These are phyloP conservation scores for Temnothorax longispinosus DNA, from an alignment of 1,140 invertebrate genomes.

Conservation along the genomic window DNA sequence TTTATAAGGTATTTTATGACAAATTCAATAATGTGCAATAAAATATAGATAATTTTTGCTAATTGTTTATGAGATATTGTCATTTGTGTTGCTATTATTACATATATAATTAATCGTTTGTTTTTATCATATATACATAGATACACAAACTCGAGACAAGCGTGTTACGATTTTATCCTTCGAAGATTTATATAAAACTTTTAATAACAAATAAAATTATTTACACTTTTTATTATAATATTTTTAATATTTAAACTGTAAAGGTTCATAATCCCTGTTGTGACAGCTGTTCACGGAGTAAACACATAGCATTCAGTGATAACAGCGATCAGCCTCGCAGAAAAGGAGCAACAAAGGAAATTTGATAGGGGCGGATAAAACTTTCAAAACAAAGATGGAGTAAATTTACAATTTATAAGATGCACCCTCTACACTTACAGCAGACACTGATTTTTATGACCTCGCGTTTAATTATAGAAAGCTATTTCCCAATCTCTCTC, in stretches of 20 bases:
- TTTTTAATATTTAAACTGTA: not conserved
- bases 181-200: not conserved
- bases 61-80: no score
- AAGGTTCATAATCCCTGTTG: not conserved
- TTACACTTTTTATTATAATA: not conserved
- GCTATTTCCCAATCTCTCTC: not conserved
- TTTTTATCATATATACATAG: no score
- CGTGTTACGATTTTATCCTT: not conserved
- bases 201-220: not conserved
- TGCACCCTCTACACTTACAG: not conserved
- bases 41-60: no score
- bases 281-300: not conserved
- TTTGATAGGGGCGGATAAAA: not conserved
- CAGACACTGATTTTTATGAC: not conserved
- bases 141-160: not conserved
- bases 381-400: not conserved
- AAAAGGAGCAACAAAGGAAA: not conserved
- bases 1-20: no score
- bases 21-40: no score
- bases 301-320: not conserved
- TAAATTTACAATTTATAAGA: conserved; percentile 10
- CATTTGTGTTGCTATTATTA: no score
- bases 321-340: not conserved
- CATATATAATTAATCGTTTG: no score
- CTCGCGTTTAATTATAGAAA: not conserved